Evolutionary conservation across 2,797 vertebrate genomes (phyloP).

Genomic region (Ceyx erithaca): DNA sequence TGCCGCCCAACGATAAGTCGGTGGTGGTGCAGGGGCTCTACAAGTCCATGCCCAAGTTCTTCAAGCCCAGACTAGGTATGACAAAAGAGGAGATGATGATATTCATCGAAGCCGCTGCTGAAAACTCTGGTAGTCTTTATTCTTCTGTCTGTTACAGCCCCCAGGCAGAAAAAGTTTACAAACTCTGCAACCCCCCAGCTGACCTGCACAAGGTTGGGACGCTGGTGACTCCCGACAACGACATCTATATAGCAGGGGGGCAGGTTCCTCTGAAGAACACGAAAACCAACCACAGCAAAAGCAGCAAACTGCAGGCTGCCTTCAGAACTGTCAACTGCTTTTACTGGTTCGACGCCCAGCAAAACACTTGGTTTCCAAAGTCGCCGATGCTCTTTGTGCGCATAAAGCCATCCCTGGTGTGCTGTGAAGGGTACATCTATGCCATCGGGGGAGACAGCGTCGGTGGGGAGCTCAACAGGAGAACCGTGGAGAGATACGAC

Average conservation of each 20-base stretch:
- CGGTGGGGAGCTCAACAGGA: conserved; percentile 91
- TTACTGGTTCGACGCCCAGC: conserved; percentile 98
- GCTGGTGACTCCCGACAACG: conserved; percentile 95
- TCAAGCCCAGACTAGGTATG: conserved; percentile 97
- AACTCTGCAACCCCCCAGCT: conserved; percentile 91
- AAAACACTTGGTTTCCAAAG: conserved; percentile 96
- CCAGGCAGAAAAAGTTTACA: conserved; percentile 98
- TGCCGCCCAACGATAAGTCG: conserved; percentile 97
- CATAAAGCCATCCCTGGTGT: conserved; percentile 92
- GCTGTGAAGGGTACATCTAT: conserved; percentile 96
- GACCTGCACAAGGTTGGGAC: conserved; percentile 95
- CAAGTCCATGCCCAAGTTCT: conserved; percentile 99
- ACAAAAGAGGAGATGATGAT: conserved; percentile 99
- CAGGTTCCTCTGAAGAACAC: conserved; percentile 92
- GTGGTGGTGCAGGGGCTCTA: conserved; percentile 98
- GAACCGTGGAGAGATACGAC: conserved; percentile 95
- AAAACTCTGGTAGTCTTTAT: conserved; percentile 84
- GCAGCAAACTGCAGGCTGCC: conserved; percentile 89
- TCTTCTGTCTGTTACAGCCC: conserved; percentile 97
- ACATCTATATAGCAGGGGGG: conserved; percentile 96
- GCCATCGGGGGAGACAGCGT: conserved; percentile 94
- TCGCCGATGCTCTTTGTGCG: conserved; percentile 94
- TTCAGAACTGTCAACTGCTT: conserved; percentile 96
- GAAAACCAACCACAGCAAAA: conserved; percentile 90
- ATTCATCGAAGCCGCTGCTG: conserved; percentile 93